Conservation (phyloP, 2,113 vertebrate genomes). For the Pollimyrus isidori region DNA sequence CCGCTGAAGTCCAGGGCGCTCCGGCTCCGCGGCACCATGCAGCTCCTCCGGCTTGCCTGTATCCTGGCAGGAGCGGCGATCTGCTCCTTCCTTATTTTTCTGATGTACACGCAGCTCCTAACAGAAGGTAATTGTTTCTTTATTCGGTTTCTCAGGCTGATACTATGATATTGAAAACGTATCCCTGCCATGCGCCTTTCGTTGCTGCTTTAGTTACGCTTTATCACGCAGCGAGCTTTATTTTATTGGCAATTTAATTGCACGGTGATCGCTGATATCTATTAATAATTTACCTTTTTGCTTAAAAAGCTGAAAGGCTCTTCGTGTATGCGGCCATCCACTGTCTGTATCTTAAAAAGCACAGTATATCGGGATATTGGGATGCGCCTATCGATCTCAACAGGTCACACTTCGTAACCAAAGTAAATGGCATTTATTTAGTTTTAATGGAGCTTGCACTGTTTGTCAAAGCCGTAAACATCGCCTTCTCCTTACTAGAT, state of each 20-base stretch:
- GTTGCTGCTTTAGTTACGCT: background rate
- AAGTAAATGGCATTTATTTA: constrained; percentile 3
- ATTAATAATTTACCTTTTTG: background rate
- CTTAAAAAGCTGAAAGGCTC: background rate
- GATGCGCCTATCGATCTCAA: constrained; percentile 14
- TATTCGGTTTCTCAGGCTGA: background rate
- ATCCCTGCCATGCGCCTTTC: background rate
- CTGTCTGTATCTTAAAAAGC: background rate
- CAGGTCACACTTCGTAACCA: constrained; percentile 11
- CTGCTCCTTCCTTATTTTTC: constrained; percentile 88
- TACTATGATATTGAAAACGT: too few species aligned
- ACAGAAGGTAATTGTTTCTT: constrained; percentile 81
- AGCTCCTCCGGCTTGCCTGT: constrained; percentile 93
- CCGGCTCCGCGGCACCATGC: constrained; percentile 79
- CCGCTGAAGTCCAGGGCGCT: constrained; percentile 61
- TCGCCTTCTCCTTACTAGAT: background rate
- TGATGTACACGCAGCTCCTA: constrained; percentile 90
- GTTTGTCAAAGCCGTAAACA: background rate
- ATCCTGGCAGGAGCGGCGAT: constrained; percentile 89
- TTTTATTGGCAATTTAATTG: background rate
- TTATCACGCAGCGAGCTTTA: background rate
- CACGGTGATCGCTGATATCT: background rate
- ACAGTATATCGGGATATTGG: background rate
- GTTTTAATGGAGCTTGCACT: background rate
- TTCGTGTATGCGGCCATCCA: background rate